Conservation (phyloP, 2,113 vertebrate species). For the Nerophis lumbriciformis region DNA sequence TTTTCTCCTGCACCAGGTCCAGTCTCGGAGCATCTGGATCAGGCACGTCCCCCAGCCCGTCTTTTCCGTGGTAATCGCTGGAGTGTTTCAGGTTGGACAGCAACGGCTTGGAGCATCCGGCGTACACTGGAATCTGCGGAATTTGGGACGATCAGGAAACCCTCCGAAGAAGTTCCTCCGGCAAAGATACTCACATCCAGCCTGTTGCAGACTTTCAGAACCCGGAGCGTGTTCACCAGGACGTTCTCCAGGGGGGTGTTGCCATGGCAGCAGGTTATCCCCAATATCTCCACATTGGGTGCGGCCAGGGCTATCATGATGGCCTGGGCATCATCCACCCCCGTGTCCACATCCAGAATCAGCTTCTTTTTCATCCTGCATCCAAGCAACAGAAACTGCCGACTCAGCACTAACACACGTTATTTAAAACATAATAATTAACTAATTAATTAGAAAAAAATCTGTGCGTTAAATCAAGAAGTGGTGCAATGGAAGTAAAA, state of each 20-base stretch:
- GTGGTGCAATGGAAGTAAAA: no score
- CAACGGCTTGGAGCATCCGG: conserved; percentile 43
- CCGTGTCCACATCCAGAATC: conserved; percentile 66
- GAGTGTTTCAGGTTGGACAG: conserved; percentile 28
- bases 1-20: conserved; percentile 57
- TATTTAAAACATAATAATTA: no score
- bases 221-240: conserved; percentile 66
- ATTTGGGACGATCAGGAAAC: not conserved
- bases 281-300: conserved; percentile 61
- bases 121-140: conserved; percentile 66
- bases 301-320: conserved; percentile 64
- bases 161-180: not conserved
- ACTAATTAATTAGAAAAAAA: no score
- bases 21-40: conserved; percentile 59
- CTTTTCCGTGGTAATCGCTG: conserved; percentile 59
- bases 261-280: conserved; percentile 67
- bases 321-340: conserved; percentile 70
- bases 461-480: no score
- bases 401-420: no score
- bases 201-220: conserved; percentile 62
- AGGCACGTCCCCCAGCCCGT: conserved; percentile 68
- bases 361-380: conserved; percentile 57
- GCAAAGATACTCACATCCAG: conserved; percentile 46
- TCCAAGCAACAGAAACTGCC: not conserved
- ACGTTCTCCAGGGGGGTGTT: conserved; percentile 66